Evolutionary conservation across 1,140 invertebrate species (phyloP), one percentile per base, ranked within the genome.

Genomic region (Drosophila bocqueti): DNA sequence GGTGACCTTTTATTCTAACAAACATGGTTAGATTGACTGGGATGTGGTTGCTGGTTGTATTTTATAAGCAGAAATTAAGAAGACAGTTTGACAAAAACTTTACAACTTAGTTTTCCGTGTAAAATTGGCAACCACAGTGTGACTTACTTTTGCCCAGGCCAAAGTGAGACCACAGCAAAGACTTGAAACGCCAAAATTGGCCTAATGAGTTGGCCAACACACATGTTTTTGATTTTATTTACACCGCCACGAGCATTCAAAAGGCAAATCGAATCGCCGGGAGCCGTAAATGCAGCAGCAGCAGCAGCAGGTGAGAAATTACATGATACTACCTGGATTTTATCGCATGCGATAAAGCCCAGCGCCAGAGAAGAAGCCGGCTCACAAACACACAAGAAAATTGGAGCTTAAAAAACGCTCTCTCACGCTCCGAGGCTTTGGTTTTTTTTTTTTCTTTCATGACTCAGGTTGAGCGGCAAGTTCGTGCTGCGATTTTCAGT

Each of bases 161-260:
- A 57, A 76, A 63, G 50, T 61, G 10, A 58, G 46, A 58, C 61
- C 42, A 8, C 73, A 73, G 45, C 36, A 34, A 50, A 16, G 18
- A 47, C 69, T 52, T 36, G 69, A 60, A 73, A 50, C 2, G 38
- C 65, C 80, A 83, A 83, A 67, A 62, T 71, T 71, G 69, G 77
- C 55, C 49, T 46, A 55, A 57, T 52, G 81, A 69, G 67, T 86
- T 89, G 49, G 55, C 61, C 67, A 86, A 83, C 64, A 64, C 71
- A 61, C 76, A 50, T 83, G 74, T 67, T 67, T 76, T 76, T 40
- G 65, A 46, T 79, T 65, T 71, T 45, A 79, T 71, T 79, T 78
- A 55, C 57, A 67, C 31, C 24, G 40, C 43, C 38, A 13, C 6
- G 21, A 34, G 69, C 66, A 71, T 71, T 49, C 5, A 59, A 59